Evolutionary conservation across 1,140 invertebrate species (phyloP).

Genomic region (Zaprionus ornatus): DNA sequence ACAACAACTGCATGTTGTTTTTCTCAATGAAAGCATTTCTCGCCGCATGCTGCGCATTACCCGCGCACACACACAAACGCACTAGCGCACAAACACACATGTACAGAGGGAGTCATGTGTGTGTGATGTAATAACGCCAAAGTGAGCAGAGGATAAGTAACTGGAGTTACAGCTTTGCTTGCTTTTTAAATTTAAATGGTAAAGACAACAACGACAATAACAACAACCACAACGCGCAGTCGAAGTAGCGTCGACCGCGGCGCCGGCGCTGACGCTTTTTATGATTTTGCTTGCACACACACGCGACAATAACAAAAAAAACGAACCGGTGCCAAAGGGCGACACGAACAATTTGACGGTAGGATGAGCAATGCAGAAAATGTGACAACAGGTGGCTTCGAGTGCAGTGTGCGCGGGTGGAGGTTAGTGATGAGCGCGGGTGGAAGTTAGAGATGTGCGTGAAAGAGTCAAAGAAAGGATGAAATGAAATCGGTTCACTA

Average conservation of each 20-base stretch:
- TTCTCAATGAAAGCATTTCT: constrained; percentile 73
- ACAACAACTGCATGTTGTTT: constrained; percentile 15
- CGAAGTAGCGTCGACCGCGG: background rate
- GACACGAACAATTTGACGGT: constrained; percentile 6
- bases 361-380: constrained; percentile 25
- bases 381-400: constrained; percentile 11
- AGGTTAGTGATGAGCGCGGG: constrained; percentile 9
- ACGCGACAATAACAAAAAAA: background rate
- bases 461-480: background rate
- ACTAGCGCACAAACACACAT: constrained; percentile 3
- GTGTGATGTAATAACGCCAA: constrained; percentile 69
- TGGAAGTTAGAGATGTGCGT: constrained; percentile 22
- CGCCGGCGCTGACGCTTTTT: constrained; percentile 15
- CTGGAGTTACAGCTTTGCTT: constrained; percentile 69
- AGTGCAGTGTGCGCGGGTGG: background rate
- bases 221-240: constrained; percentile 9
- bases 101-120: constrained; percentile 22
- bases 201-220: constrained; percentile 60
- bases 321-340: constrained; percentile 28
- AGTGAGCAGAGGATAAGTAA: constrained; percentile 63
- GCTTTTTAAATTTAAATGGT: constrained; percentile 66
- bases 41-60: constrained; percentile 54
- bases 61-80: constrained; percentile 21
- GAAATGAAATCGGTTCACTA: constrained; percentile 24
- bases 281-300: constrained; percentile 15